Evolutionary conservation across 2,888 invertebrate species (phyloP).

Genomic region (Papilio protenor): DNA sequence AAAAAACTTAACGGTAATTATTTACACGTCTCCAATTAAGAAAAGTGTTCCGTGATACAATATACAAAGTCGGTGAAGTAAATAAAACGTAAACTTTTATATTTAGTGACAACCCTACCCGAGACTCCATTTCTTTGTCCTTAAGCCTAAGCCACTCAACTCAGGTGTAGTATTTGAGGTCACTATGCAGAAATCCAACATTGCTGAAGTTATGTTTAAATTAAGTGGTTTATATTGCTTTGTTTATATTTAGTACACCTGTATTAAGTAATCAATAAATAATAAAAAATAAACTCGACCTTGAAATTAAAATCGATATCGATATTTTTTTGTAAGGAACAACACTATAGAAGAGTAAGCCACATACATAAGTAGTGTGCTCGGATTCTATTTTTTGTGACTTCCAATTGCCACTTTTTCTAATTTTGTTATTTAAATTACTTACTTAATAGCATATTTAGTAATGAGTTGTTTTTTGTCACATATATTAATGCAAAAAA

Average conservation of each 20-base stretch:
- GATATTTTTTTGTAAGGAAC: background rate
- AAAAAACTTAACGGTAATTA: background rate
- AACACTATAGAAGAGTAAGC: background rate
- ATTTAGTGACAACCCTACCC: background rate
- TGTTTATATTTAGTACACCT: background rate
- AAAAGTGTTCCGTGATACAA: background rate
- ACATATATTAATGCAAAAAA: background rate
- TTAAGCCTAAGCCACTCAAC: background rate
- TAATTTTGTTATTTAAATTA: slow-evolving; percentile 10
- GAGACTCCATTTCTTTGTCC: background rate
- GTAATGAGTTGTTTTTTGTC: slow-evolving; percentile 27
- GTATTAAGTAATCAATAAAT: background rate
- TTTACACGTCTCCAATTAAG: too few species aligned
- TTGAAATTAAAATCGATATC: background rate
- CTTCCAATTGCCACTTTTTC: background rate
- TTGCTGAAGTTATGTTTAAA: background rate
- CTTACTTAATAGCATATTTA: background rate
- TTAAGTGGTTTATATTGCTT: background rate
- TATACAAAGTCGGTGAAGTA: background rate
- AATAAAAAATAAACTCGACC: background rate
- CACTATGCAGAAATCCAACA: background rate
- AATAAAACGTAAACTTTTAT: background rate
- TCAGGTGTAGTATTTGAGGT: background rate
- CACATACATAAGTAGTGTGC: background rate
- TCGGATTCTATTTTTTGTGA: background rate